Conservation (phyloP, 2,888 invertebrate genomes). For the Pyrocoelia pectoralis region DNA sequence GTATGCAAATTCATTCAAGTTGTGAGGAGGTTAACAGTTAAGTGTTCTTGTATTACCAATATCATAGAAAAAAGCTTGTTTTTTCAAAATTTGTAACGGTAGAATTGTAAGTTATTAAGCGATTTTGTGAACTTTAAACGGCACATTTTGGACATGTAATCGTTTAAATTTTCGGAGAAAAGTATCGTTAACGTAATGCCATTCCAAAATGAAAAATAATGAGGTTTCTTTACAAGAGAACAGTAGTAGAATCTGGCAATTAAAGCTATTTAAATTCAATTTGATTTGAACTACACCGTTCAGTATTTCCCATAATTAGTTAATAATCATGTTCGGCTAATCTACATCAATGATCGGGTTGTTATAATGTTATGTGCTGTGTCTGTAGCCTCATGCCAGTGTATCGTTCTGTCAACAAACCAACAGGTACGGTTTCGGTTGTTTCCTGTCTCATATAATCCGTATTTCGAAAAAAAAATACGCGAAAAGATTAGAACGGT, state of each 20-base stretch:
- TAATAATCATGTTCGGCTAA: slow-evolving; percentile 56
- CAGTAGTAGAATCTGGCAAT: background rate
- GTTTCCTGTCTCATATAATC: slow-evolving; percentile 4
- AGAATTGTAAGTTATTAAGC: too few relatives aligned
- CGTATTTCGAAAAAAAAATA: slow-evolving; percentile 14
- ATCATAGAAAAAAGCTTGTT: too few relatives aligned
- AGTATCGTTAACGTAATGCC: too few relatives aligned
- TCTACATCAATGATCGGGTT: slow-evolving; percentile 55
- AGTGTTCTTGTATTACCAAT: too few relatives aligned
- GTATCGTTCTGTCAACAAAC: slow-evolving; percentile 41
- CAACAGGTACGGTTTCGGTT: slow-evolving; percentile 44
- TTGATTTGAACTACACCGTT: slow-evolving; percentile 2
- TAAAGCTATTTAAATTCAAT: background rate
- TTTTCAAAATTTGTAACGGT: too few relatives aligned
- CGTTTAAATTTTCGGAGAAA: too few relatives aligned
- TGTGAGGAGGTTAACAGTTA: too few relatives aligned
- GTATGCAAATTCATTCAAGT: too few relatives aligned
- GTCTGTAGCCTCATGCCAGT: slow-evolving; percentile 34
- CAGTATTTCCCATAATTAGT: slow-evolving; percentile 48
- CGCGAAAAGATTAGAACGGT: slow-evolving; percentile 2
- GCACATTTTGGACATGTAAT: too few relatives aligned
- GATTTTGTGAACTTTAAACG: too few relatives aligned
- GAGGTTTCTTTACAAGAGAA: too few relatives aligned
- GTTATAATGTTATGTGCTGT: slow-evolving; percentile 51
- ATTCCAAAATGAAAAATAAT: too few relatives aligned